Evolutionary conservation across 2,888 invertebrate genomes (phyloP), one percentile per base, ranked within the genome.

Genomic region (Apamea crenata): DNA sequence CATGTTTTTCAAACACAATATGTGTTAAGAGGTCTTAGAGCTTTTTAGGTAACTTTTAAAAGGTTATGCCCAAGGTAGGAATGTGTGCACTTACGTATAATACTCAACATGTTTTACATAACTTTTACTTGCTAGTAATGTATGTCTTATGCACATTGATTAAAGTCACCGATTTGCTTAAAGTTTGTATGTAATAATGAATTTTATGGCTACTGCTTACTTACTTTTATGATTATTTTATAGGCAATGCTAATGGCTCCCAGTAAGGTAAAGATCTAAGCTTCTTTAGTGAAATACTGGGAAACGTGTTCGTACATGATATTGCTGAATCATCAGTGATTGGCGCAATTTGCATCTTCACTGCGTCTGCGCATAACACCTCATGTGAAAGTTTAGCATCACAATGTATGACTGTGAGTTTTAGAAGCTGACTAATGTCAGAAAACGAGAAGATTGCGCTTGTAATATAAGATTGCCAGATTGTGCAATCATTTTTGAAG

Each of bases 321-420:
- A 78, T 74, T 36, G 89, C 86, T 85, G 86, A 90, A 75, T 90
- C 89, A 90, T 75, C 73, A 47, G 44, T 87, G 87, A 90, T 90
- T 82, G 86, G 70, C 80, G 82, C 81, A 81, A 89, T 89, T 89
- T 90, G 89, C 85, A 90, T 89, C 82, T 82, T 80, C 85, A 74
- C 69, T 67, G 82, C 84, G 82, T 72, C 77, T 70, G 81, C 81
- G 83, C 81, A 80, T 74, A 83, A 77, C 82, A 77, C 44, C 56
- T 70, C 56, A 80, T 78, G 88, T 86, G 89, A 89, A 90, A 89
- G 89, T 87, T 79, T 65, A 72, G 44, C 78, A 61, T 75, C 82
- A 85, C 82, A 77, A 82, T 78, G 71, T 83, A 76, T 80, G 81
- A 89, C 85, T 85, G 81, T 79, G 78, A 77, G 82, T 85, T 88